These are phyloP conservation scores for Tyrannus savana DNA, from an alignment of 2,113 vertebrate species.

Conservation along the genomic window DNA sequence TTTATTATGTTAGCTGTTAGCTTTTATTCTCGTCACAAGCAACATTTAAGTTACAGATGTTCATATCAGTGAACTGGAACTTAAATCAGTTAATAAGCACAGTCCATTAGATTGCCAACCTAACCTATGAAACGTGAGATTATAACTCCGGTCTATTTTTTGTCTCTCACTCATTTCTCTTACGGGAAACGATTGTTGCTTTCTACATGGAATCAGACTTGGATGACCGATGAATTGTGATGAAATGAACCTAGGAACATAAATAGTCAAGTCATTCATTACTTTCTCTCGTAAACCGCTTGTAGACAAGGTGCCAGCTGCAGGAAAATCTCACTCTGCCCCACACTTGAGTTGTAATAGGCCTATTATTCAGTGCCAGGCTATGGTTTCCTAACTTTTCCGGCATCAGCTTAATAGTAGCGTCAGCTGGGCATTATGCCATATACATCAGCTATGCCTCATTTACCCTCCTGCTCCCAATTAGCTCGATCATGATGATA, in stretches of 20 bases:
- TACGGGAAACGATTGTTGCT: neutral
- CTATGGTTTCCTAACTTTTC: constrained; percentile 65
- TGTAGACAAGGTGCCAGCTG: constrained; percentile 63
- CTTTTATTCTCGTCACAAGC: neutral
- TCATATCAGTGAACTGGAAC: neutral
- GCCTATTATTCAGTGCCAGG: constrained; percentile 60
- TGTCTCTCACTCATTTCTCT: constrained; percentile 11
- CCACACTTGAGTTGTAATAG: constrained; percentile 61
- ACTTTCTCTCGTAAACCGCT: constrained; percentile 20
- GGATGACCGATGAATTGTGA: constrained; percentile 11
- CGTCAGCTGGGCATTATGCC: constrained; percentile 51
- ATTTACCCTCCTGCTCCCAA: constrained; percentile 67
- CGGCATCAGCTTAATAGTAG: constrained; percentile 63
- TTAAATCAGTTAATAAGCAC: neutral
- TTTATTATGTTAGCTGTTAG: neutral
- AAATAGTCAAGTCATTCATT: constrained; percentile 66
- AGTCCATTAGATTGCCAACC: neutral
- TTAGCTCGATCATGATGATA: constrained; percentile 59
- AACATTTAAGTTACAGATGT: neutral
- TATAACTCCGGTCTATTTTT: constrained; percentile 25
- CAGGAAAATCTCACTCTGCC: constrained; percentile 62
- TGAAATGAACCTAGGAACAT: constrained; percentile 42
- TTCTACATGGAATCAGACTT: constrained; percentile 28
- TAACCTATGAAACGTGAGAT: neutral
- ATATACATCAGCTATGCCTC: constrained; percentile 50